Base-by-base conservation (phyloP, 2,113 vertebrate species). In the Camelus dromedarius region DNA sequence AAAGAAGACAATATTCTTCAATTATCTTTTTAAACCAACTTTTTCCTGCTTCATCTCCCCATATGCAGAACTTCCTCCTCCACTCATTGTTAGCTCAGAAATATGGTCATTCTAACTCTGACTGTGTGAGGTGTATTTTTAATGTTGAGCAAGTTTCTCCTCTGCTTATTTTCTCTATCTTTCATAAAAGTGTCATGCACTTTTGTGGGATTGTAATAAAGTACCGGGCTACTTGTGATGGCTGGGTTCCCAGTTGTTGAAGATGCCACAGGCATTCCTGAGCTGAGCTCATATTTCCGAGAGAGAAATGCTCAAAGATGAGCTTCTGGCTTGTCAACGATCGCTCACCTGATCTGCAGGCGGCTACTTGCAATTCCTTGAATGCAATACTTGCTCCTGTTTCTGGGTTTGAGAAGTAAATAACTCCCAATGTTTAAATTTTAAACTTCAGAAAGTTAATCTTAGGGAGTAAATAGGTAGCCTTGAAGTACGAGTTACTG, bases 211-310 rank as follows among this genome's bases (percentile, higher is more conserved):
- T 89, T 80, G 77, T 81, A 70, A 58, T 87, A 50, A 81, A 10
- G 75, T 58, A 64, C 89, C 18, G 13, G 52, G 79, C 91, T 62
- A 12, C 77, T 79, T 38, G 60, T 1, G 4, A 50, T 89, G 96
- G 89, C 93, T 76, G 1, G 2, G 56, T 77, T 97, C 89, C 97
- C 89, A 42, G 93, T 52, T 64, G 93, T 32, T 75, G 38, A 56
- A 89, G 82, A 89, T 97, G 96, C 96, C 96, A 96, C 67, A 48
- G 79, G 79, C 93, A 0, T 88, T 94, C 85, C 73, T 89, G 81
- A 52, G n/a, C 69, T 56, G 67, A 83, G 96, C 75, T 96, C 95
- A 28, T 83, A 4, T 90, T 98, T 96, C 94, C 5, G 1, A 84
- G 93, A 93, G 72, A 95, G 89, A 83, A 80, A 83, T 10, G 30